Evolutionary conservation across 1,140 invertebrate genomes (phyloP).

Genomic region (Meteorus sp.): DNA sequence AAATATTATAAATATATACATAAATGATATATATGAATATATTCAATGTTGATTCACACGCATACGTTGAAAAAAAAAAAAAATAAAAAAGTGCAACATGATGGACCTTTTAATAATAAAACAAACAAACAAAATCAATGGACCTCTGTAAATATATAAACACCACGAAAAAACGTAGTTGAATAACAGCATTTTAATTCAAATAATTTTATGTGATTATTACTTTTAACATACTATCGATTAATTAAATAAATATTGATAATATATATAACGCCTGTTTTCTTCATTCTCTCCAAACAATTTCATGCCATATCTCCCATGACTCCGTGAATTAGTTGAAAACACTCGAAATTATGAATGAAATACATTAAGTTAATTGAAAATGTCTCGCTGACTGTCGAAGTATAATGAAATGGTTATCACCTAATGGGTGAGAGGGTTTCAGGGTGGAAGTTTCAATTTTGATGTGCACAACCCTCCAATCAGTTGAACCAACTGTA

Average conservation of each 20-base stretch:
- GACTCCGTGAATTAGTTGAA: background rate
- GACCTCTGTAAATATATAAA: conserved; percentile 43
- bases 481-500: background rate
- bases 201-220: conserved; percentile 55
- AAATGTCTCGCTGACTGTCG: background rate
- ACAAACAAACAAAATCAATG: background rate
- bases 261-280: conserved; percentile 36
- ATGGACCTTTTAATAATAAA: conserved; percentile 23
- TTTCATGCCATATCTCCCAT: background rate
- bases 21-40: conserved; percentile 33
- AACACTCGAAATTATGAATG: background rate
- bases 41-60: conserved; percentile 38
- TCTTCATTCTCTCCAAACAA: background rate
- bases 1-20: conserved; percentile 7
- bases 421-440: background rate
- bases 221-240: conserved; percentile 52
- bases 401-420: background rate
- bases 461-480: background rate
- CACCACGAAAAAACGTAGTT: conserved; percentile 39
- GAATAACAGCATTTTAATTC: conserved; percentile 50
- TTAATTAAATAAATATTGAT: conserved; percentile 56
- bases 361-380: background rate
- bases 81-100: conserved; percentile 19
- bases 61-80: conserved; percentile 21
- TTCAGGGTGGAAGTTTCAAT: too few relatives aligned